These are phyloP conservation scores for Pachycephala philippinensis DNA, from an alignment of 2,113 vertebrate species.

Conservation along the genomic window DNA sequence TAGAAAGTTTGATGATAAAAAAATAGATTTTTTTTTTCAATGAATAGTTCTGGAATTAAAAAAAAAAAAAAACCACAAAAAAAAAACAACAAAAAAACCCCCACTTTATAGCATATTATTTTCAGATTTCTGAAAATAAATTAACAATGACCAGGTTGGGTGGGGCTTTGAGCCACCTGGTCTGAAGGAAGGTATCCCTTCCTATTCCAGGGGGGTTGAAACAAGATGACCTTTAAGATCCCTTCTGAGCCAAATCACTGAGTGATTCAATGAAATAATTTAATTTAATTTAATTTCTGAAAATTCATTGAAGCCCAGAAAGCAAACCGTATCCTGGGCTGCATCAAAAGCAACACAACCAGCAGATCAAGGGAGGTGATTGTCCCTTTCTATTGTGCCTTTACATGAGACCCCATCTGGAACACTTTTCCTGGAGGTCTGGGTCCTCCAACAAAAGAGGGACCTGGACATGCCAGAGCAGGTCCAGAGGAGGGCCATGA, in stretches of 20 bases:
- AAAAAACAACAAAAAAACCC: background rate
- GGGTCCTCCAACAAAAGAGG: background rate
- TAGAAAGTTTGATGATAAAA: background rate
- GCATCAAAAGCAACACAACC: background rate
- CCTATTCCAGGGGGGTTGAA: rapidly evolving
- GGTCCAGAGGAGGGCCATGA: background rate
- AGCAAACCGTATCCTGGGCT: rapidly evolving
- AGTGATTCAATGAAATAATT: background rate
- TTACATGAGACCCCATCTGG: background rate
- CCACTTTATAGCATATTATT: background rate
- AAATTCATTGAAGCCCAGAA: background rate
- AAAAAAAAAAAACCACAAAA: background rate
- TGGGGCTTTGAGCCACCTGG: background rate
- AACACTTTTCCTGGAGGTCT: background rate
- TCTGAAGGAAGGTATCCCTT: background rate
- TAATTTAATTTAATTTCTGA: background rate
- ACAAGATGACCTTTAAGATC: background rate
- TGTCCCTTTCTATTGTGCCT: background rate
- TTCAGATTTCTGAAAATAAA: background rate
- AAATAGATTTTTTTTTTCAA: background rate
- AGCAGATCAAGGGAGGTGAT: background rate
- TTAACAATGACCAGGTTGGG: background rate
- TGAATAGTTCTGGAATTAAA: background rate
- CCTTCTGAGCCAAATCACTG: background rate
- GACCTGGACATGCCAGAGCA: rapidly evolving